phyloP scores from a whole-genome alignment of 30 jellyfish, hydroid and myxozoan genomes.

The Euphysa ruthae region DNA sequence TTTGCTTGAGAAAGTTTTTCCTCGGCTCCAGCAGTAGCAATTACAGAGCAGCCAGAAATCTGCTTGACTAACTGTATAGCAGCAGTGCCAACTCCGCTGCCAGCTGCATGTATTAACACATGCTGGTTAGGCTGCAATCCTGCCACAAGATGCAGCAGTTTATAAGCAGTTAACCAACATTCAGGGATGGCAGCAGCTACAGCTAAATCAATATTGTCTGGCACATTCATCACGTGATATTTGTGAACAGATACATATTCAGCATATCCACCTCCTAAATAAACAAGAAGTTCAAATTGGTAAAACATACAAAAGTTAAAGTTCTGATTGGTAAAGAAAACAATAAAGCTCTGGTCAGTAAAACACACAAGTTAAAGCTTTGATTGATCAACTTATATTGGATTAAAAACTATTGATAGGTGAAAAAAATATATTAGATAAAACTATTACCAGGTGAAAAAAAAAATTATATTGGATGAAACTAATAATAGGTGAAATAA shows the following conservation, averaged over 20 bases:
- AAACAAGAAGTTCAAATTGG: too few relatives aligned
- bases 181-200: constrained; percentile 92
- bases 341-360: too few relatives aligned
- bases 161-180: constrained; percentile 81
- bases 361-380: too few relatives aligned
- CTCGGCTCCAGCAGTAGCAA: constrained; percentile 83
- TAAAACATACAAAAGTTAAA: too few relatives aligned
- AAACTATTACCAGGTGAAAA: too few relatives aligned
- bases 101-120: constrained; percentile 93
- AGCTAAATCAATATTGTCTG: constrained; percentile 42
- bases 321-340: too few relatives aligned
- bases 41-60: constrained; percentile 40
- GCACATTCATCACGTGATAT: constrained; percentile 55
- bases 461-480: too few relatives aligned
- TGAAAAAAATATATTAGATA: too few relatives aligned
- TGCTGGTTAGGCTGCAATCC: constrained; percentile 38
- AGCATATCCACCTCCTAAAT: constrained; percentile 94
- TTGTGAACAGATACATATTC: constrained; percentile 72
- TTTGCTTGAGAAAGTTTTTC: constrained; percentile 61
- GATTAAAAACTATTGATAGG: too few relatives aligned
- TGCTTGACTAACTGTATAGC: constrained; percentile 67
- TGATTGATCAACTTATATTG: too few relatives aligned
- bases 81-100: constrained; percentile 99
- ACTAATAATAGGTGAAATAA: too few relatives aligned
- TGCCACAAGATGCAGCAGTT: constrained; percentile 69